A percentile compares a stretch with the other conserved stretches of the same genome.
These are phyloP conservation scores for Kuschelorhynchus macadamiae DNA, from an alignment of 2,888 invertebrate species.

Conservation along the genomic window DNA sequence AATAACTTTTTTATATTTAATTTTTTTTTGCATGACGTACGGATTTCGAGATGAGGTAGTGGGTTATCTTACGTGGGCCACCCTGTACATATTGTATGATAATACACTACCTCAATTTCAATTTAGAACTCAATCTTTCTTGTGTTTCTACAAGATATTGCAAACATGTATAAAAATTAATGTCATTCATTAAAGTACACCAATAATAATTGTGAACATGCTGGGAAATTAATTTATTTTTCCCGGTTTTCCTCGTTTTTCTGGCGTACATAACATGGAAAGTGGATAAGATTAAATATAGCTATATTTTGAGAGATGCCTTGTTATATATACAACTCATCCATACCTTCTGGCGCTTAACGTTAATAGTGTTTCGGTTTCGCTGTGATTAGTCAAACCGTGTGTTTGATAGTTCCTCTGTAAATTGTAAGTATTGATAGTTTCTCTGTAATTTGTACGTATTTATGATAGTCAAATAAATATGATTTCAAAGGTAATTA, in stretches of 20 bases:
- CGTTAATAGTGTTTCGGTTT: slow-evolving; percentile 41
- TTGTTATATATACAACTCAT: slow-evolving; percentile 46
- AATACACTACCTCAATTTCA: no score
- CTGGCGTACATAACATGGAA: slow-evolving; percentile 35
- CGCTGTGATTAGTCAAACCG: slow-evolving; percentile 38
- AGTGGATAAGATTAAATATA: slow-evolving; percentile 50
- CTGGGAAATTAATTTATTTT: not conserved
- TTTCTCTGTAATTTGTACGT: slow-evolving; percentile 22
- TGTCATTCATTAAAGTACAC: no score
- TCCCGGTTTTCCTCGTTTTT: slow-evolving; percentile 25
- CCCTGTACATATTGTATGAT: no score
- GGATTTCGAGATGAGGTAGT: no score
- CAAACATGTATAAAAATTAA: no score
- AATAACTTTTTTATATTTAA: no score
- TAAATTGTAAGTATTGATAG: slow-evolving; percentile 27
- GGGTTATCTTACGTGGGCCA: no score
- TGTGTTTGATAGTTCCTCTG: slow-evolving; percentile 21
- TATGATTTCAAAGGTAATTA: slow-evolving; percentile 2
- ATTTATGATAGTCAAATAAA: slow-evolving; percentile 12
- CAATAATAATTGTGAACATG: no score
- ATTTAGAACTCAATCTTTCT: no score
- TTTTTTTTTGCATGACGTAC: no score
- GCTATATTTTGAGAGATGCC: slow-evolving; percentile 46
- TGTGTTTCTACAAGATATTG: no score
- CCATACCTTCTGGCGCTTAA: slow-evolving; percentile 41